Base-by-base conservation (phyloP, 2,797 vertebrate species). In the Chelidonichthys spinosus region DNA sequence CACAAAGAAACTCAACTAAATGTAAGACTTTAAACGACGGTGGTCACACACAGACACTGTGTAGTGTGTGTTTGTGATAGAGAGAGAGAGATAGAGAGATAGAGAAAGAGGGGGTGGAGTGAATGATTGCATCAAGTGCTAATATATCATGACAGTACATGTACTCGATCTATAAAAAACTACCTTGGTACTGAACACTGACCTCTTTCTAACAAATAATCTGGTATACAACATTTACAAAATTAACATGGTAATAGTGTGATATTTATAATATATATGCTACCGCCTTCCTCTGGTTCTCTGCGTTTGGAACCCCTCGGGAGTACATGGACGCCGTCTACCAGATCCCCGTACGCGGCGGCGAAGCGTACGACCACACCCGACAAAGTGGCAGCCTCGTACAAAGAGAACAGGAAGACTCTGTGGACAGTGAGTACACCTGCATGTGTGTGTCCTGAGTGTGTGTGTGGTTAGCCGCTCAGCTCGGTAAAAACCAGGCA, bases 141-240 rank as follows among this genome's bases (percentile, higher is more conserved):
- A 92, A 92, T 91, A 93, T 87, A 86, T 89, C 73, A 90, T 94
- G 92, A 92, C 80, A 87, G 88, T 86, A 92, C 90, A 90, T 92
- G 89, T 90, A 92, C 84, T 93, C 69, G 7, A 89, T 90, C 88
- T 92, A 92, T 93, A 91, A 92, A 93, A 93, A 92, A 92, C 92
- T 92, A 93, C 91, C 90, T 83, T 88, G 89, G 92, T 94, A 93
- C 91, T 91, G 85, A 94, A 93, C 92, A 93, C 90, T 82, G 91
- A 88, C 80, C 91, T 91, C 90, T 93, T 85, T 92, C 92, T 93
- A 94, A 91, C 91, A 92, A 92, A 92, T 92, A 90, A 92, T 92
- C 91, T 93, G 90, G 90, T 93, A 91, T 93, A 93, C 91, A 94
- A 91, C 92, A 93, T 93, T 93, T 92, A 93, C 90, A 93, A 94